Percentiles rank a stretch among this genome's conserved stretches.
phyloP scores from a whole-genome alignment of 2,113 vertebrate species.

The Speoplatyrhinus poulsoni region DNA sequence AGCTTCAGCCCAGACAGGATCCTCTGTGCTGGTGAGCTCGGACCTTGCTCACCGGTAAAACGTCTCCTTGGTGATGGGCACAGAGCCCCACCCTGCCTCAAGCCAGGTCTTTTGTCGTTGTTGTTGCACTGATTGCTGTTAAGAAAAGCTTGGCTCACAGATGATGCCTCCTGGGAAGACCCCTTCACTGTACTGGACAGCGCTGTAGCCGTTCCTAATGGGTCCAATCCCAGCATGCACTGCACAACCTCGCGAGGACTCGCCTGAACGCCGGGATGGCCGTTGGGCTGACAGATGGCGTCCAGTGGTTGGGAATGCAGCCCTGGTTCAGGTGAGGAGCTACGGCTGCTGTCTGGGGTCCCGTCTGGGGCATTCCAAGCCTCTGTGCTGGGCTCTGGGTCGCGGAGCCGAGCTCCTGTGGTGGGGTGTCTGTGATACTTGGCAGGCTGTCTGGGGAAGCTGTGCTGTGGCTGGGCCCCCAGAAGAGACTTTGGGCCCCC shows the following conservation, averaged over 20 bases:
- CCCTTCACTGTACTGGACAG: slow-evolving; percentile 10
- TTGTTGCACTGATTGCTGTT: slow-evolving; percentile 50
- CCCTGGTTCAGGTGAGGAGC: slow-evolving; percentile 63
- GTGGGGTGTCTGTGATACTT: slow-evolving; percentile 75
- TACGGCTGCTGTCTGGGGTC: slow-evolving; percentile 58
- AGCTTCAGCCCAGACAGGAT: slow-evolving; percentile 74
- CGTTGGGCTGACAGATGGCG: slow-evolving; percentile 65
- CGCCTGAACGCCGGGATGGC: slow-evolving; percentile 17
- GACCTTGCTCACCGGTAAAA: slow-evolving; percentile 38
- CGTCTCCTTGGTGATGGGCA: slow-evolving; percentile 43
- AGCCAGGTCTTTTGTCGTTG: slow-evolving; percentile 33
- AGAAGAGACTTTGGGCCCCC: slow-evolving; percentile 35
- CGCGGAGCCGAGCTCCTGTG: slow-evolving; percentile 42
- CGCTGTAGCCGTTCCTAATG: slow-evolving; percentile 12
- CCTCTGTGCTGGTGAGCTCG: slow-evolving; percentile 62
- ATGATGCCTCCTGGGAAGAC: slow-evolving; percentile 3
- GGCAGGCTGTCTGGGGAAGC: slow-evolving; percentile 83
- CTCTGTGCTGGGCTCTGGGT: slow-evolving; percentile 40
- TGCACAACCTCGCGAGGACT: slow-evolving; percentile 53
- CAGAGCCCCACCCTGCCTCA: slow-evolving; percentile 25
- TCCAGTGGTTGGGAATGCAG: slow-evolving; percentile 45
- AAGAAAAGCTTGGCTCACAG: slow-evolving; percentile 12
- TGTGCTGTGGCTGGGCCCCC: slow-evolving; percentile 68
- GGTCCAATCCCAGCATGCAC: slow-evolving; percentile 61
- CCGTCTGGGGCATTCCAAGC: slow-evolving; percentile 20